A percentile compares a stretch with the other conserved stretches of the same genome.
Evolutionary conservation across 2,888 invertebrate genomes (phyloP).

Genomic region (Callinectes sapidus): DNA sequence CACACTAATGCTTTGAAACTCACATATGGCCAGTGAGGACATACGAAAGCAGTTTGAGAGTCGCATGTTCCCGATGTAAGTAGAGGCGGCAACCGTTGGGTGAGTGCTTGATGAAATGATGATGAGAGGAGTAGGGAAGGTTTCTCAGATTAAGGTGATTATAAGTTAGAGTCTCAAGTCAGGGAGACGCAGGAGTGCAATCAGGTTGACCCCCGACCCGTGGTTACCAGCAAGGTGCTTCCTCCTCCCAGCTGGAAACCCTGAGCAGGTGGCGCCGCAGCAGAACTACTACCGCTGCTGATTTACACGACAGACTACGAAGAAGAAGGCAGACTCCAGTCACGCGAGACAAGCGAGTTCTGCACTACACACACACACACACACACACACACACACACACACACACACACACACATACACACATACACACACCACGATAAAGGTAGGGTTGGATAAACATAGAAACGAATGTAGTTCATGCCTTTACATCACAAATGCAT

Average conservation of each 20-base stretch:
- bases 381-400: neutral
- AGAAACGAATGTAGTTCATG: too few relatives aligned
- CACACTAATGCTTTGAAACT: neutral
- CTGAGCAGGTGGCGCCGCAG: neutral
- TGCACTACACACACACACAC: neutral
- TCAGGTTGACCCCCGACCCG: neutral
- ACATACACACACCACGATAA: neutral
- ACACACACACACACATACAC: neutral
- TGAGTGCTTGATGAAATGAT: neutral
- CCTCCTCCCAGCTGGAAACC: neutral
- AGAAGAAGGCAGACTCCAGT: neutral
- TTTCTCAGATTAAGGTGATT: neutral
- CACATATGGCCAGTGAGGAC: neutral
- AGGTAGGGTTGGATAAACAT: too few relatives aligned
- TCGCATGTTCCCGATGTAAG: neutral
- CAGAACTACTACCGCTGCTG: neutral
- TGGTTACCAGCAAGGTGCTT: neutral
- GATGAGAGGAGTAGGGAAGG: neutral
- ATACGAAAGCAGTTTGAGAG: neutral
- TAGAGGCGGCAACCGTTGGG: neutral
- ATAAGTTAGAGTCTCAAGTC: neutral
- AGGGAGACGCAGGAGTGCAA: neutral
- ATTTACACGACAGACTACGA: neutral
- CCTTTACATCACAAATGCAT: too few relatives aligned
- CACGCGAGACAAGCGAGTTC: neutral